Evolutionary conservation across 2,888 invertebrate genomes (phyloP).

Genomic region (Philhelius pedissequus): DNA sequence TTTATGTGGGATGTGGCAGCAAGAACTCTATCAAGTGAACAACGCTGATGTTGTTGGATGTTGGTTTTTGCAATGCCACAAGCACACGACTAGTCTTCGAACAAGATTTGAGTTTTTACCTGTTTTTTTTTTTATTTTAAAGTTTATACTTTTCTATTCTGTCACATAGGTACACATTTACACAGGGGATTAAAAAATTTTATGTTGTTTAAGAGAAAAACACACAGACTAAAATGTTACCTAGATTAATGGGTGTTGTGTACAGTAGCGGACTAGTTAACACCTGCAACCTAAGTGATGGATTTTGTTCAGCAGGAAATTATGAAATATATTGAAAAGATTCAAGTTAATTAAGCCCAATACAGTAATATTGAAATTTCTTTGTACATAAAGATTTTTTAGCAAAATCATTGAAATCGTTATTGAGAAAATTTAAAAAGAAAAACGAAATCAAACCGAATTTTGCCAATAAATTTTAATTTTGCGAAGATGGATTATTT

Average conservation of each 20-base stretch:
- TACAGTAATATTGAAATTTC: too few species aligned
- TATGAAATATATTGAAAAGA: too few species aligned
- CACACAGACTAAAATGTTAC: neutral
- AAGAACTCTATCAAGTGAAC: conserved; percentile 30
- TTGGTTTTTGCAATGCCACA: neutral
- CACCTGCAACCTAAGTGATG: too few species aligned
- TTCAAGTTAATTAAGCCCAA: too few species aligned
- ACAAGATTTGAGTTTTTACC: conserved; percentile 5
- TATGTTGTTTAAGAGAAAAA: conserved; percentile 24
- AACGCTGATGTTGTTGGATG: neutral
- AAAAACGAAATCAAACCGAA: too few species aligned
- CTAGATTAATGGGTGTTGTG: neutral
- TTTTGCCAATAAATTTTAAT: too few species aligned
- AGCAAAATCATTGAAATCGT: too few species aligned
- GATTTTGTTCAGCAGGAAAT: too few species aligned
- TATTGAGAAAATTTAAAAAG: too few species aligned
- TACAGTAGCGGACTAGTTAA: neutral
- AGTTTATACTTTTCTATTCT: neutral
- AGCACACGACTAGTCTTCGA: conserved; percentile 1
- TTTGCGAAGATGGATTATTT: too few species aligned
- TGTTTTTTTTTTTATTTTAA: neutral
- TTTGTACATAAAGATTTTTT: too few species aligned
- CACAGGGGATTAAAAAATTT: conserved; percentile 34
- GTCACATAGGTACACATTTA: conserved; percentile 29
- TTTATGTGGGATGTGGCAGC: conserved; percentile 31